Conservation (phyloP, 2,888 invertebrate genomes). For the Micoletzkya japonica region DNA sequence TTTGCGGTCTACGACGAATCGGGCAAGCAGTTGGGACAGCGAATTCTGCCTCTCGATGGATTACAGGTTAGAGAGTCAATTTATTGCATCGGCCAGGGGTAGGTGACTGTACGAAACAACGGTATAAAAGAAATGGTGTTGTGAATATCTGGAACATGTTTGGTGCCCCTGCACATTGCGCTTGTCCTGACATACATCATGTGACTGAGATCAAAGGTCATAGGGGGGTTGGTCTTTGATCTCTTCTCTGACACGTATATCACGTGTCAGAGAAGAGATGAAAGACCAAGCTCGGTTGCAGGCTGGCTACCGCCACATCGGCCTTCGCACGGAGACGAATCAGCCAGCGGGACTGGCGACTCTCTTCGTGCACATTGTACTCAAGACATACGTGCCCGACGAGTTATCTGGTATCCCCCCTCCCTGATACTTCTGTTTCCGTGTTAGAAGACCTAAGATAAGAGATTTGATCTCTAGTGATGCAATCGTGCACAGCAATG, state of each 20-base stretch:
- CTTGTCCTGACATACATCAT: no score
- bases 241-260: no score
- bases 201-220: no score
- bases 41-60: slow-evolving; percentile 95
- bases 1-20: slow-evolving; percentile 99
- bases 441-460: no score
- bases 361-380: slow-evolving; percentile 96
- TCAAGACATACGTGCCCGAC: slow-evolving; percentile 95
- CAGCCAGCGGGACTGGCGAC: slow-evolving; percentile 95
- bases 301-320: slow-evolving; percentile 78
- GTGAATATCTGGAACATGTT: no score
- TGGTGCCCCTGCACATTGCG: no score
- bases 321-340: slow-evolving; percentile 94
- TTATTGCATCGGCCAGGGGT: background rate
- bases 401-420: slow-evolving; percentile 82
- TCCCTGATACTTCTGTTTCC: background rate
- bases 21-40: slow-evolving; percentile 90
- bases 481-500: background rate
- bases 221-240: no score
- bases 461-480: no score
- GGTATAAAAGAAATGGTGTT: no score
- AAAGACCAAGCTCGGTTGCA: no score
- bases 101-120: no score
- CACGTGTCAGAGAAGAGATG: no score
- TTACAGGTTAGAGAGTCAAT: slow-evolving; percentile 75